Evolutionary conservation across 1,140 invertebrate genomes (phyloP), one percentile per base, ranked within the genome.

Genomic region (Campoletis sonorensis): DNA sequence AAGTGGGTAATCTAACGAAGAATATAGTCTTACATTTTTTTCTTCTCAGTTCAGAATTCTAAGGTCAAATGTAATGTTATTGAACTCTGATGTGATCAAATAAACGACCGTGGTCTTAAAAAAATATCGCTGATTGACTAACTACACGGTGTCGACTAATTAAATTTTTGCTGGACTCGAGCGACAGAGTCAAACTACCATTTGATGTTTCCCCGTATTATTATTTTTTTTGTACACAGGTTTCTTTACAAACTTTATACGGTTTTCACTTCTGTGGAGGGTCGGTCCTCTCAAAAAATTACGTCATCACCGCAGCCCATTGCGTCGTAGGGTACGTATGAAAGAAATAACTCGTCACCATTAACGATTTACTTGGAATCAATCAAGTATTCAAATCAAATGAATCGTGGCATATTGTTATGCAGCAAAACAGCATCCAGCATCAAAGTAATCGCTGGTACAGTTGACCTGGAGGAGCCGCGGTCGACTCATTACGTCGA

Each of bases 221-320:
- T 33, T 33, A 7, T 33, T 45, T 37, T 37, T 37, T 37, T 37
- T 37, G 37, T 45, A 33, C 7, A 33, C 7, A 82, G 81, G 78
- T 82, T 40, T 82, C 81, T 13, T 71, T 82, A 45, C 81, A 82
- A 64, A 58, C 8, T 4, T 15, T 16, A 11, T 21, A 45, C 16
- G 68, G 8, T 13, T 84, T 83, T 49, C 86, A 88, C 71, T 89
- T 88, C 79, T 94, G 94, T 81, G 93, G 93, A 11, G 93, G 90
- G 13, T 91, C 92, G 23, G 86, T 94, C 23, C 90, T 94, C 81
- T 93, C 89, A 75, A 72, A 86, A 77, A 81, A 86, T 78, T 93
- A 92, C 80, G 87, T 93, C 8, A 82, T 93, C 45, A 93, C 92
- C 0, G 93, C 92, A 4, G 92, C 92, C 71, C 93, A 93, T 79